Conservation (phyloP, 2,888 invertebrate species). For the Aleiodes testaceus region DNA sequence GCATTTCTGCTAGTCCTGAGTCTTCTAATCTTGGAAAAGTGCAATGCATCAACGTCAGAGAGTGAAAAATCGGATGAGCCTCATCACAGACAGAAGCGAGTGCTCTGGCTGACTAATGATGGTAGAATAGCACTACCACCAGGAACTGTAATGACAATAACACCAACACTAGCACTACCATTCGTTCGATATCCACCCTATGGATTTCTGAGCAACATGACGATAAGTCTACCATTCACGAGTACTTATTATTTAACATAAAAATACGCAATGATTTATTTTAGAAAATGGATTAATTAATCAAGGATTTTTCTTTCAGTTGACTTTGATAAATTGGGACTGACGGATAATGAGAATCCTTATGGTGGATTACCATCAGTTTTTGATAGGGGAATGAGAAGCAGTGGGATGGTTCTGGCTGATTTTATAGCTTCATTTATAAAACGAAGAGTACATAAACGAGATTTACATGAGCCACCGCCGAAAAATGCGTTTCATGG, state of each 20-base stretch:
- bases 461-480: slow-evolving; percentile 71
- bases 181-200: slow-evolving; percentile 89
- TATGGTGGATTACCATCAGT: slow-evolving; percentile 86
- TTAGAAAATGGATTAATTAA: background rate
- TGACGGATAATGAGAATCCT: slow-evolving; percentile 92
- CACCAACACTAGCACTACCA: slow-evolving; percentile 87
- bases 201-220: slow-evolving; percentile 88
- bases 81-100: slow-evolving; percentile 86
- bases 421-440: slow-evolving; percentile 84
- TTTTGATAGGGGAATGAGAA: slow-evolving; percentile 82
- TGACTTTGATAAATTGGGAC: slow-evolving; percentile 87
- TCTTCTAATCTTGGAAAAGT: slow-evolving; percentile 47
- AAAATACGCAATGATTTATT: background rate
- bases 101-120: slow-evolving; percentile 90
- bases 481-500: slow-evolving; percentile 81
- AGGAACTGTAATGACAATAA: slow-evolving; percentile 85
- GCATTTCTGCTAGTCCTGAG: slow-evolving; percentile 51
- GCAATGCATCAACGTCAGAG: slow-evolving; percentile 45
- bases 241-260: slow-evolving; percentile 78
- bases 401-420: slow-evolving; percentile 80
- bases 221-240: slow-evolving; percentile 87
- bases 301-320: slow-evolving; percentile 76
- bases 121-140: slow-evolving; percentile 89
- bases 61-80: slow-evolving; percentile 51
- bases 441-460: slow-evolving; percentile 76